phyloP scores from a whole-genome alignment of 2,888 invertebrate genomes.

The Craniophora ligustri region DNA sequence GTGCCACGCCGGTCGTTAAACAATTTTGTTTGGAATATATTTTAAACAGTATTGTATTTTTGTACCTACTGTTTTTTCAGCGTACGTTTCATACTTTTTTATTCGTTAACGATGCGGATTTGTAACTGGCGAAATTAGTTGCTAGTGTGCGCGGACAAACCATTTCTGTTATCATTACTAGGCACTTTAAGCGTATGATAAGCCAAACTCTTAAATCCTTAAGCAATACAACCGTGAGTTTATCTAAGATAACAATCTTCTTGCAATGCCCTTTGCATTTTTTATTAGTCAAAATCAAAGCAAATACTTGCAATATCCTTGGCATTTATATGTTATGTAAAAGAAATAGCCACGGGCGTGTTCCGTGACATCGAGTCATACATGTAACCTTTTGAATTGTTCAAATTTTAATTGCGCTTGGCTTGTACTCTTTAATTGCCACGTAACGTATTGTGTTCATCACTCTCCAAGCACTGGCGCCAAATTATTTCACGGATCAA shows the following conservation, averaged over 20 bases:
- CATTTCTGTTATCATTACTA: slow-evolving; percentile 6
- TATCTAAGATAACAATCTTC: slow-evolving; percentile 27
- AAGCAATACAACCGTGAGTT: slow-evolving; percentile 11
- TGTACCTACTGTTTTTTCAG: slow-evolving; percentile 26
- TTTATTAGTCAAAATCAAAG: slow-evolving; percentile 28
- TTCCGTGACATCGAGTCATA: slow-evolving; percentile 53
- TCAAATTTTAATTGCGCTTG: slow-evolving; percentile 51
- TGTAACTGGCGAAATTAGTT: no score
- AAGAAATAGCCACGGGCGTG: slow-evolving; percentile 51
- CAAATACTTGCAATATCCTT: slow-evolving; percentile 47
- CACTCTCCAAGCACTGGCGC: not conserved
- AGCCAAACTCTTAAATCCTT: slow-evolving; percentile 7
- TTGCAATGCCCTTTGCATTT: slow-evolving; percentile 18
- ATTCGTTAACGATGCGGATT: not conserved
- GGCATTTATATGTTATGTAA: slow-evolving; percentile 46
- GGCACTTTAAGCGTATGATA: slow-evolving; percentile 22
- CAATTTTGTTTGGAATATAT: slow-evolving; percentile 44
- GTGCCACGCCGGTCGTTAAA: slow-evolving; percentile 45
- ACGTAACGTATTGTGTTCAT: no score
- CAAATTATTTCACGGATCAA: not conserved
- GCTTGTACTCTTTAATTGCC: slow-evolving; percentile 30
- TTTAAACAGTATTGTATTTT: slow-evolving; percentile 36
- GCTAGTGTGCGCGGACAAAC: slow-evolving; percentile 1
- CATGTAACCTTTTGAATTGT: slow-evolving; percentile 60
- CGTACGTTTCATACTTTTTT: slow-evolving; percentile 12